phyloP scores from a whole-genome alignment of 2,113 vertebrate species.

The Campylorhamphus procurvoides region DNA sequence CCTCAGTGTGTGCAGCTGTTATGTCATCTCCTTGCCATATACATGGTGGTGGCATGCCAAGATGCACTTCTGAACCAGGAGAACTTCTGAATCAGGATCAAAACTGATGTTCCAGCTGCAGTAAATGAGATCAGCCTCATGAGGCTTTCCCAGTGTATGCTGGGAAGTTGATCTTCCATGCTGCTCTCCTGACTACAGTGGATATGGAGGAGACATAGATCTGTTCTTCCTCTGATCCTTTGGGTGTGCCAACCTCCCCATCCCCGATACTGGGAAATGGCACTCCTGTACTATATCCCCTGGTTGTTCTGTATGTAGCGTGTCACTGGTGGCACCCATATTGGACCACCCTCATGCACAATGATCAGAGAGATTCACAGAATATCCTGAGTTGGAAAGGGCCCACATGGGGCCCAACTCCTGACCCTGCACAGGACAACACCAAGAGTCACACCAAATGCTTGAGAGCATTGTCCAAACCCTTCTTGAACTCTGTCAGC shows the following conservation, averaged over 20 bases:
- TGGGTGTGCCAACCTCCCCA: neutral
- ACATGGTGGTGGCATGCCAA: neutral
- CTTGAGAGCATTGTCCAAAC: neutral
- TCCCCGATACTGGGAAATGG: rapidly evolving
- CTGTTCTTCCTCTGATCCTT: neutral
- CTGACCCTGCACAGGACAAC: neutral
- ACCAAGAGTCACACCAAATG: too few relatives aligned
- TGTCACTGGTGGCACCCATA: neutral
- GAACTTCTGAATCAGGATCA: neutral
- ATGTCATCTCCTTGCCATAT: rapidly evolving
- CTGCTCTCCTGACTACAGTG: rapidly evolving
- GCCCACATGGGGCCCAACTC: neutral
- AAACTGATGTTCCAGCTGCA: neutral
- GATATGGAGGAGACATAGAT: neutral
- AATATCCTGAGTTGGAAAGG: neutral
- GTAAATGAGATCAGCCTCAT: neutral
- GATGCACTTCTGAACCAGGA: neutral
- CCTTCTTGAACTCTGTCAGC: neutral
- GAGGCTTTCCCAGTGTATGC: neutral
- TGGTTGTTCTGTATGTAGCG: rapidly evolving
- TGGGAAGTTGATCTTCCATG: neutral
- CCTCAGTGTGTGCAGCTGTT: neutral
- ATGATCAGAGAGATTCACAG: neutral
- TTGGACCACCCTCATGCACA: neutral
- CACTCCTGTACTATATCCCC: too few relatives aligned